Base-by-base conservation (phyloP, 2,113 vertebrate species). In the Passer montanus region DNA sequence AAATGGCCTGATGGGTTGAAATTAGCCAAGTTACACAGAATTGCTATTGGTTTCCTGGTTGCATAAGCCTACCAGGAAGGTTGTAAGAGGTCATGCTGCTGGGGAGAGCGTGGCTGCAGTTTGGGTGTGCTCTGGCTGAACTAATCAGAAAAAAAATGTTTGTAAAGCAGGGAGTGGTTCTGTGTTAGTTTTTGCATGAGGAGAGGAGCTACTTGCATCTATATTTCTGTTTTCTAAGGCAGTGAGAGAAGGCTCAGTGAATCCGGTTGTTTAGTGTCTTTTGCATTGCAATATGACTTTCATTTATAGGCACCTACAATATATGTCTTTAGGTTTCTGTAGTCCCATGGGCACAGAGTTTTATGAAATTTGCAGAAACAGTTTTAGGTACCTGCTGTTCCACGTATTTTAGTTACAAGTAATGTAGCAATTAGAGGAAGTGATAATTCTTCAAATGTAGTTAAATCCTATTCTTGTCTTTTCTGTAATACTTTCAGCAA, bases 81-180 rank as follows among this genome's bases (percentile, higher is more conserved):
- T 63, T 96, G 93, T 69, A 72, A 85, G 87, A 96, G 94, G 95
- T 96, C 90, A 64, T 5, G 44, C 87, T 92, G 90, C 76, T 0
- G 43, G 68, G 81, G 92, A 87, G 95, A 96, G 72, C 1, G 6
- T 77, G 91, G 90, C 93, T 92, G 82, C 79, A 94, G 74, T 86
- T 94, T 88, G 94, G 94, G 90, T 94, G 90, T 97, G 85, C 90
- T 96, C 90, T 75, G 92, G 62, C 90, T 96, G 68, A 92, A 92
- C 88, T 94, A 93, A 92, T 85, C 72, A 93, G 83, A 64, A 94
- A 93, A 95, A 95, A 91, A 93, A 80, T 88, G 75, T 96, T 97
- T 95, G 86, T 93, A 84, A 92, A 92, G 77, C 73, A 90, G 80
- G 93, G 94, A 95, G 90, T 90, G 95, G 94, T 70, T 95, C 83